These are phyloP conservation scores for Troides helena DNA, from an alignment of 2,888 invertebrate genomes.

Conservation along the genomic window DNA sequence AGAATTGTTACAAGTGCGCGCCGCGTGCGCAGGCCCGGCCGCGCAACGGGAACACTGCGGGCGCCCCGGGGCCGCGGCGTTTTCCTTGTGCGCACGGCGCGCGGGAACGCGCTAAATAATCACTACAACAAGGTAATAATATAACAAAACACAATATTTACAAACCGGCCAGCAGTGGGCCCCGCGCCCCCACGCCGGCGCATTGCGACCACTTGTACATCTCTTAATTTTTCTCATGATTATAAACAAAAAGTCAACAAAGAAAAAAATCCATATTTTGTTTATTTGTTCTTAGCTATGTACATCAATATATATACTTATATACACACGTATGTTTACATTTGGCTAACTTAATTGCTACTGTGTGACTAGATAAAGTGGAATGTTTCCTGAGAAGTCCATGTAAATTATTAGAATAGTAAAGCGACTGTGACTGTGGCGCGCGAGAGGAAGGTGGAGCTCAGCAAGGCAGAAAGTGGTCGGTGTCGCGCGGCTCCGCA, in stretches of 20 bases:
- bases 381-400: conserved; percentile 54
- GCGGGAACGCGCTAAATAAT: too few species aligned
- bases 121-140: too few species aligned
- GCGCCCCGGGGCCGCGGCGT: too few species aligned
- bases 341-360: conserved; percentile 2
- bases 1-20: too few species aligned
- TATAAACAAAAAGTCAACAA: neutral
- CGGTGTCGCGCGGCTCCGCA: conserved; percentile 50
- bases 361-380: conserved; percentile 16
- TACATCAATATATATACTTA: neutral
- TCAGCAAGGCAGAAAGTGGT: conserved; percentile 45
- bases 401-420: too few species aligned
- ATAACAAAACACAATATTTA: too few species aligned
- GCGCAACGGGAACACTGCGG: too few species aligned
- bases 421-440: neutral
- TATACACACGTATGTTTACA: neutral
- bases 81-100: too few species aligned
- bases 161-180: too few species aligned
- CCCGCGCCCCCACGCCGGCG: too few species aligned
- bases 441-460: conserved; percentile 70
- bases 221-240: neutral
- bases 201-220: neutral
- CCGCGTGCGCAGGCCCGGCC: too few species aligned
- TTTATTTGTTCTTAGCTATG: neutral
- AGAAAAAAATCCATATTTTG: neutral